Evolutionary conservation across 2,888 invertebrate species (phyloP), one percentile per base, ranked within the genome.

Genomic region (Drosophila peninsularis): DNA sequence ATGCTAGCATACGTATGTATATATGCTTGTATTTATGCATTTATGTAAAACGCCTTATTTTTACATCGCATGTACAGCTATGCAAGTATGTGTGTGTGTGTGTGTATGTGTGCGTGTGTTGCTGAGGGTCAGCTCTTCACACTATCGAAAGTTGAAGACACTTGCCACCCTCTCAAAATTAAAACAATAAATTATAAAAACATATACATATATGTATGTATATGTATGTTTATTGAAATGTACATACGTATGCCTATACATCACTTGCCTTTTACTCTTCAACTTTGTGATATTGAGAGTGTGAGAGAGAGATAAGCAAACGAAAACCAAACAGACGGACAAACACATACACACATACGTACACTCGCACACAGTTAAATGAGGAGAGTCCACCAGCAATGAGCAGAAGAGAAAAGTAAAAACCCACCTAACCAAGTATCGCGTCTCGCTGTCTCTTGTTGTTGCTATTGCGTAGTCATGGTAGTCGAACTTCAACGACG

Each of bases 381-480:
- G 61, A 62, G 75, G 61, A 62, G 75, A 75, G 57, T 58, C 44
- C 27, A 34, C 56, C 30, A 45, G 37, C 56, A 62, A 72, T 72
- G 62, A 72, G 53, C 66, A 72, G 44, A 70, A 77, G 78, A 75
- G 75, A 78, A 63, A 68, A 78, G 44, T 41, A 73, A 53, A 68
- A 75, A 78, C 74, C 74, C 69, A 78, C 75, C 75, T 73, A 78
- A 73, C 67, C 45, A 56, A 60, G 53, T 60, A 60, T 77, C 62
- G 67, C 55, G 55, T 62, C 62, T 45, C 53, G 49, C 36, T 75
- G 62, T 57, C 74, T 84, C 77, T 85, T 85, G 88, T 88, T 85
- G 82, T 85, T 88, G 74, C 86, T 80, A 83, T 86, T 83, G 88
- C 83, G 83, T 83, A 88, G 83, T 88, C 83, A 88, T 83, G 83